phyloP scores from a whole-genome alignment of 2,113 vertebrate genomes.

The Microcebus griseorufus region DNA sequence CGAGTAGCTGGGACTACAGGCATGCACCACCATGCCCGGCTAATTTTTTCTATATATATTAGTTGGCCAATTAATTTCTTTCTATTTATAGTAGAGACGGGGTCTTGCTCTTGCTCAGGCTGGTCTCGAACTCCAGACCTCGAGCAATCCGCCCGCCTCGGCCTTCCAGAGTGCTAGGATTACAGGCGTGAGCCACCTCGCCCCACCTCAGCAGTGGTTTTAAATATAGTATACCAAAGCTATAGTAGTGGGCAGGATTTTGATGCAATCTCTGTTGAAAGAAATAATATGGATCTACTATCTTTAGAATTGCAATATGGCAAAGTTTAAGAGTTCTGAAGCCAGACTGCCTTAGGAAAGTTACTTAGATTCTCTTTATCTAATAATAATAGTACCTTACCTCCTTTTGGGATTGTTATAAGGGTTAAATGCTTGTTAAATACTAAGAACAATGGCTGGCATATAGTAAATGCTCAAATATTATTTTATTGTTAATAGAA shows the following conservation, averaged over 20 bases:
- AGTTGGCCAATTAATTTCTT: no score
- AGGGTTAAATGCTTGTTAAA: not conserved
- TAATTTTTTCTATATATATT: no score
- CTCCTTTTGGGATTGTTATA: not conserved
- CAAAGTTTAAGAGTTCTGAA: not conserved
- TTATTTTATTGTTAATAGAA: conserved; percentile 9
- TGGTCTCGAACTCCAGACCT: no score
- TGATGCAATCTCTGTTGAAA: not conserved
- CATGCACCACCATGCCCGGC: no score
- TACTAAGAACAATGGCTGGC: not conserved
- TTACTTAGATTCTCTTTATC: not conserved
- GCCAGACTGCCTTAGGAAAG: not conserved
- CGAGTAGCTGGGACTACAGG: no score
- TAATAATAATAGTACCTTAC: not conserved
- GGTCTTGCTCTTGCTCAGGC: no score
- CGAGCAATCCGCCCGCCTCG: no score
- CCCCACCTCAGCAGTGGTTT: not conserved
- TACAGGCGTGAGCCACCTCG: no score
- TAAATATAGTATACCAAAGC: conserved; percentile 18
- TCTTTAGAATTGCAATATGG: not conserved
- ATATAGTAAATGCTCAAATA: not conserved
- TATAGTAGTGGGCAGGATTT: conserved; percentile 22
- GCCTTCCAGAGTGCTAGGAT: no score
- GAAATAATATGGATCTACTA: not conserved
- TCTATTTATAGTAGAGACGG: no score